These are phyloP conservation scores for Pachypanchax playfairii DNA, from an alignment of 2,113 vertebrate species.

Conservation along the genomic window DNA sequence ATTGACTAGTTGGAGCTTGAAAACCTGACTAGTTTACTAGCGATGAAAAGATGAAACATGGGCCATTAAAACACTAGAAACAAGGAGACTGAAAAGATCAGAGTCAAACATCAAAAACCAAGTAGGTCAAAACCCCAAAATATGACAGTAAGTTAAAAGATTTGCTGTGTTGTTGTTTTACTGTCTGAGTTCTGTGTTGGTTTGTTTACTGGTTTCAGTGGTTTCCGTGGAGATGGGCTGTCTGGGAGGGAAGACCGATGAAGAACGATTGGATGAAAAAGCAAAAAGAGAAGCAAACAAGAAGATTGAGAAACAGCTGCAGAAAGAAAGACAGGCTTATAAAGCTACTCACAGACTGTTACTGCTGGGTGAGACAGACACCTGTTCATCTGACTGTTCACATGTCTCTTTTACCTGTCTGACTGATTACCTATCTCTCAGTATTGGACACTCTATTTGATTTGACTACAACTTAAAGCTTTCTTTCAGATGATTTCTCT, in stretches of 20 bases:
- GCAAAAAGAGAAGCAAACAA: slow-evolving; percentile 71
- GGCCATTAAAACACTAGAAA: too few species aligned
- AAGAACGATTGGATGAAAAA: slow-evolving; percentile 73
- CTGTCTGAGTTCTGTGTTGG: neutral
- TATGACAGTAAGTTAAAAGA: too few species aligned
- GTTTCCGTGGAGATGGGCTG: slow-evolving; percentile 67
- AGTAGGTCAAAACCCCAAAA: too few species aligned
- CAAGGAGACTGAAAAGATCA: too few species aligned
- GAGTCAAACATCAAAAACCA: too few species aligned
- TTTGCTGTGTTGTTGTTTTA: too few species aligned
- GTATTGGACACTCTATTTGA: too few species aligned
- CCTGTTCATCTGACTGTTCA: slow-evolving; percentile 14
- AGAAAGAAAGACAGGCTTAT: slow-evolving; percentile 84
- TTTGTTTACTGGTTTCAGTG: slow-evolving; percentile 13
- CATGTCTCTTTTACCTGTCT: slow-evolving; percentile 13
- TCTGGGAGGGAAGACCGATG: slow-evolving; percentile 71
- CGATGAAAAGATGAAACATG: too few species aligned
- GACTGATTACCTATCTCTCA: neutral
- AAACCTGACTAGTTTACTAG: too few species aligned
- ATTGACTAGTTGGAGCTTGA: too few species aligned
- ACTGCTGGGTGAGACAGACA: slow-evolving; percentile 85
- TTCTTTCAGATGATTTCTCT: too few species aligned
- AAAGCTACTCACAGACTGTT: slow-evolving; percentile 90
- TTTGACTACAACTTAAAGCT: too few species aligned
- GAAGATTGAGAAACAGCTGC: slow-evolving; percentile 73